Base-by-base conservation (phyloP, 2,888 invertebrate species). In the Torymus tubicola region DNA sequence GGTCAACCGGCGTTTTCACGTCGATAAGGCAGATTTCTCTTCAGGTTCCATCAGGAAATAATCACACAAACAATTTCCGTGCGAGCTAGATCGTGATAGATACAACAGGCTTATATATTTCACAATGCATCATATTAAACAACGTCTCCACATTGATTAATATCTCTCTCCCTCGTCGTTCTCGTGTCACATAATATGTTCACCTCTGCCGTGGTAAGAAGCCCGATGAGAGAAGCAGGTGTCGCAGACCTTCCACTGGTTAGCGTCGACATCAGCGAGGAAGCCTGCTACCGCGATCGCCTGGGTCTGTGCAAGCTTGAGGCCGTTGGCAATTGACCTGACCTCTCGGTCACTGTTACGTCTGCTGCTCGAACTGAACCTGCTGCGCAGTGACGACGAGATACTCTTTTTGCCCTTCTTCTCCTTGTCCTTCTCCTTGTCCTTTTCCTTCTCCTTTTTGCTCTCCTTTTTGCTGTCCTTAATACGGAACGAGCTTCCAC, bases 251-350 rank as follows among this genome's bases (percentile, higher is more conserved):
- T 86, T 91, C 91, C 90, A 92, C 85, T 90, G 93, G 89, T 84
- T 92, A 90, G 87, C 92, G 83, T 87, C 89, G 80, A 89, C 89
- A 83, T 92, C 92, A 71, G 93, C 93, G 87, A 94, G 90, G 89
- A 94, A 93, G 84, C 95, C 94, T 83, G 94, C 94, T 82, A 93
- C 93, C 82, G 95, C 95, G 93, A 95, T 94, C 80, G 94, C 94
- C 91, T 95, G 94, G 75, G 93, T 93, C 91, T 95, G 95, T 84
- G 94, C 94, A 86, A 95, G 91, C 89, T 94, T 94, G 84, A 95
- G 92, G 80, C 95, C 95, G 88, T 94, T 94, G 82, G 94, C 94
- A 85, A 95, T 93, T 87, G 92, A 94, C 89, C 91, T n/a, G 5
- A 21, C 31, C 78, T 80, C 50, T 81, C 80, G 18, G 69, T 65